Base-by-base conservation (phyloP, 2,888 invertebrate genomes). In the Drosophila formosana region DNA sequence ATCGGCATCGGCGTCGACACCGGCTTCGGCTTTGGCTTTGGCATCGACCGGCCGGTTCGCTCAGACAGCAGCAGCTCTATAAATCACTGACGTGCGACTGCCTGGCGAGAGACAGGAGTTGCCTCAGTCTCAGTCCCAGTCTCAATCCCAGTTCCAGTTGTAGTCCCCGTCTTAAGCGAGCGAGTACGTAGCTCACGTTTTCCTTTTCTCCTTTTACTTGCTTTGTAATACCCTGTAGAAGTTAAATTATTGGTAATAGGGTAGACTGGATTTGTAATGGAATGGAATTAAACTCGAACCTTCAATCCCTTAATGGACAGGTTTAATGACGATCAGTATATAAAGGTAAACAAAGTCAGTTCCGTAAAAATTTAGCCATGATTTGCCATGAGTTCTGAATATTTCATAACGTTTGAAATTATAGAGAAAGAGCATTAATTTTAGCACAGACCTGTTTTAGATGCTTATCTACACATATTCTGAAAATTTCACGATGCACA, bases 161-260 rank as follows among this genome's bases (percentile, higher is more conserved):
- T n/a, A 51, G 60, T 60, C 37, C 46, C 37, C 51, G 37, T 64
- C 63, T 56, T 18, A 45, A n/a, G 45, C 62, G 56, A 62, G 57
- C 88, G 66, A 80, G 80, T 80, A 76, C 73, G 80, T 80, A 73
- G 81, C 72, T 87, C 87, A 83, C 89, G 87, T 80, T 88, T 86
- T 88, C 70, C 72, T 80, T 70, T 83, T 65, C 68, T 76, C 60
- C 66, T 61, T 72, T 72, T 66, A 51, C 66, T 79, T 63, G 56
- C 56, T 37, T 63, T 46, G 47, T 52, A 8, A 57, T 65, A 34
- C 57, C 39, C 52, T 43, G 18, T 46, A 11, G 8, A 2, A 5
- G 28, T 18, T 3, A n/a, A 18, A 4, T 28, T 26, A 1, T 11
- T 8, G 4, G 25, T 13, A 37, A 37, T 3, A 13, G 25, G 55